A percentile compares a stretch with the other conserved stretches of the same genome.
phyloP scores from a whole-genome alignment of 2,888 invertebrate genomes.

The Drosophila putrida region DNA sequence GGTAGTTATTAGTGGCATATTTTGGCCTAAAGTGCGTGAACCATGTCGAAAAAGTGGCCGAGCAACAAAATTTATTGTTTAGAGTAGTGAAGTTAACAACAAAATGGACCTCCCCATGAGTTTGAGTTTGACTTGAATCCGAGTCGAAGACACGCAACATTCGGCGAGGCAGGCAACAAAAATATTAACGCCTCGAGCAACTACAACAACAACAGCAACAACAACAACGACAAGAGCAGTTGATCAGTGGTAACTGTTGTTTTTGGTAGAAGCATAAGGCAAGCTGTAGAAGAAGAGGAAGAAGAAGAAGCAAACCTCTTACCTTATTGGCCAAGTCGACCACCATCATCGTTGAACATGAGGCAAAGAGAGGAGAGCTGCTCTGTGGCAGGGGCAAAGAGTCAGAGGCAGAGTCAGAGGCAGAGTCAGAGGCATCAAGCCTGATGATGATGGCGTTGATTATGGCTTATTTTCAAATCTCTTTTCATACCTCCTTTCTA shows the following conservation, averaged over 20 bases:
- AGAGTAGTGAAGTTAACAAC: constrained; percentile 75
- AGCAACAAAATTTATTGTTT: constrained; percentile 77
- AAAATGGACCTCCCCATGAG: constrained; percentile 81
- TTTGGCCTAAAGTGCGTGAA: constrained; percentile 82
- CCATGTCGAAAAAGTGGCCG: constrained; percentile 75
- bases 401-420: constrained; percentile 28
- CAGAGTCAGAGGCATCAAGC: constrained; percentile 20
- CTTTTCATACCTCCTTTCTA: constrained; percentile 61
- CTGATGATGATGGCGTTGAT: constrained; percentile 77
- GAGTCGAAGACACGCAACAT: constrained; percentile 70
- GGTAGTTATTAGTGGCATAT: constrained; percentile 82
- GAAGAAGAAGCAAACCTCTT: constrained; percentile 60
- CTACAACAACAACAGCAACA: constrained; percentile 40
- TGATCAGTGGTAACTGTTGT: constrained; percentile 73
- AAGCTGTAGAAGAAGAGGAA: constrained; percentile 24
- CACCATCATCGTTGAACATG: constrained; percentile 78
- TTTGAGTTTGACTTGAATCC: constrained; percentile 14
- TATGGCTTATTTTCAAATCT: constrained; percentile 83
- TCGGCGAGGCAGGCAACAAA: constrained; percentile 68
- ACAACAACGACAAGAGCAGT: constrained; percentile 38
- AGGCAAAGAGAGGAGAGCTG: constrained; percentile 7
- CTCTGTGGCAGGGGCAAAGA: neutral
- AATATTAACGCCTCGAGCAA: constrained; percentile 77
- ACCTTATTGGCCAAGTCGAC: constrained; percentile 81
- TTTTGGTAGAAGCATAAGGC: constrained; percentile 54